Evolutionary conservation across 2,113 vertebrate species (phyloP), one percentile per base, ranked within the genome.

Genomic region (Drymodes brunneopygia): DNA sequence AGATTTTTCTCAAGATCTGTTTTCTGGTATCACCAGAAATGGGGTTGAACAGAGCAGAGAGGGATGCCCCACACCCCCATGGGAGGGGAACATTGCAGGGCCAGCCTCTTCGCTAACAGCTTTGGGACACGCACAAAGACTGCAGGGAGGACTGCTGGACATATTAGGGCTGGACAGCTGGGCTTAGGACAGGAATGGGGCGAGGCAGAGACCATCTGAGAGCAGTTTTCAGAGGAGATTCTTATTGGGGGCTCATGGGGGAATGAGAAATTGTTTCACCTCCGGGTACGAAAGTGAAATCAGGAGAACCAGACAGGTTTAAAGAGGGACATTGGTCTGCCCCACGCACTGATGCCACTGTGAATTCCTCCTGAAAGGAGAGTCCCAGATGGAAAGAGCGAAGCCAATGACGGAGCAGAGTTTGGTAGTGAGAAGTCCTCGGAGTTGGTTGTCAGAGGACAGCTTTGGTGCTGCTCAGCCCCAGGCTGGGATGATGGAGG

Each of bases 11-110:
- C 1, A 0, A 33, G n/a, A 62, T 31, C n/a, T 3, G 0, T 47
- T 35, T 64, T 48, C 36, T 36, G 7, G 23, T 8, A 15, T 21
- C 10, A 27, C 18, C 36, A 58, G 28, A 35, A 47, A 57, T 16
- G 2, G 12, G 17, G 40, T 4, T 40, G 24, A 66, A 62, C 9
- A 33, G 61, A 88, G 33, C 48, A 36, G 47, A 87, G 23, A 78
- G 12, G 28, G 22, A 71, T 13, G 24, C 9, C 48, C 33, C 2
- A 1, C 28, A 73, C 2, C 16, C 33, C 22, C 14, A 10, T 0
- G 0, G 5, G 15, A 57, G 28, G 3, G 15, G 35, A 20, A 27
- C 20, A 21, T 0, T 4, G 44, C 5, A 4, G 15, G 42, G 29
- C 25, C 19, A 51, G 15, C 5, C 15, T 61, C 65, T 38, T 10